A percentile compares a stretch with the other conserved stretches of the same genome.
These are phyloP conservation scores for Sycobia sp. DNA, from an alignment of 1,140 invertebrate genomes.

Conservation along the genomic window DNA sequence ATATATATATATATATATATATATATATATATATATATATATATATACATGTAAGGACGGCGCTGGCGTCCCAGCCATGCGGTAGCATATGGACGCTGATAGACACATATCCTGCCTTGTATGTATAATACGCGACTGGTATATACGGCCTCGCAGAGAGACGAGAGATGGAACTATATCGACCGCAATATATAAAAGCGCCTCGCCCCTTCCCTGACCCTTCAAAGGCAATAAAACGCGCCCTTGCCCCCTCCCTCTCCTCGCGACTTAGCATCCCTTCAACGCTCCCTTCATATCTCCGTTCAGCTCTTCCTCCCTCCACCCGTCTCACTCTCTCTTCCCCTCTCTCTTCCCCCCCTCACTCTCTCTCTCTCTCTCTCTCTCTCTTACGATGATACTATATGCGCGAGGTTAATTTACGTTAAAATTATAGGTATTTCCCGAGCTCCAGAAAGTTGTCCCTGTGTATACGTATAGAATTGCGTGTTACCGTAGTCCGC, in stretches of 20 bases:
- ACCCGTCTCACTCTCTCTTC: conserved; percentile 1
- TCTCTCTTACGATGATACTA: conserved; percentile 26
- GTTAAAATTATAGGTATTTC: conserved; percentile 31
- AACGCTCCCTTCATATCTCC: too few species aligned
- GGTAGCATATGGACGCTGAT: too few species aligned
- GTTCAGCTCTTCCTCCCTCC: background rate
- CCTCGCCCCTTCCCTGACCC: background rate
- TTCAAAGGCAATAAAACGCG: conserved; percentile 12
- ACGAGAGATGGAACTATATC: conserved; percentile 19
- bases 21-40: too few species aligned
- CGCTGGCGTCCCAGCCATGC: too few species aligned
- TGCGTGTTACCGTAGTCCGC: too few species aligned
- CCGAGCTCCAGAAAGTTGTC: background rate
- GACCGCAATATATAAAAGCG: conserved; percentile 30
- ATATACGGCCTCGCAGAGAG: background rate
- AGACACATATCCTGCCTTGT: too few species aligned
- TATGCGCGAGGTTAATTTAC: conserved; percentile 29
- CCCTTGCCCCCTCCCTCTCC: background rate
- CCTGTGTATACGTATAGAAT: too few species aligned
- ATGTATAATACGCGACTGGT: conserved; percentile 3
- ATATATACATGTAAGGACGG: too few species aligned
- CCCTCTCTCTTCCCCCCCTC: background rate
- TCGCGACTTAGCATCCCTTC: too few species aligned
- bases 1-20: too few species aligned
- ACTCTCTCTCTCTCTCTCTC: background rate